Conservation (phyloP, 2,797 vertebrate genomes). For the Tokudaia tokunoshimensis region DNA sequence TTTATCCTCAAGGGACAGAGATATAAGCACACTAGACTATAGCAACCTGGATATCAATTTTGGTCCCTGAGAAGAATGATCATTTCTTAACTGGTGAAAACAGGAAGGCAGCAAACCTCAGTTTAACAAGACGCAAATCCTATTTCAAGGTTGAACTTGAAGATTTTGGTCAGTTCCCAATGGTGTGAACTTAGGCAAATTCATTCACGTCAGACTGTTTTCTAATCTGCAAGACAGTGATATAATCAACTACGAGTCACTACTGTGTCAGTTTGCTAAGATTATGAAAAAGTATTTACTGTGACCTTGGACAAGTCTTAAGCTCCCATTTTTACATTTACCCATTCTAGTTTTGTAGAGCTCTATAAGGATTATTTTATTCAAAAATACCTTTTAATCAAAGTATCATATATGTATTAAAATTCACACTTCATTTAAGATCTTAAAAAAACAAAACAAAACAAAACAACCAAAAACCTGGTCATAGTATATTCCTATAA, state of each 20-base stretch:
- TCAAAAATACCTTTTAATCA: constrained; percentile 31
- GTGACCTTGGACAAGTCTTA: not conserved
- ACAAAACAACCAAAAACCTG: not conserved
- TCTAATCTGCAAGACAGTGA: not conserved
- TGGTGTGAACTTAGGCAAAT: not conserved
- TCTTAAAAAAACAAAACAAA: not conserved
- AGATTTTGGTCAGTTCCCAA: not conserved
- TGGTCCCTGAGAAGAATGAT: not conserved
- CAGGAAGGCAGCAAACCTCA: not conserved
- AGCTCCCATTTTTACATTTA: constrained; percentile 20
- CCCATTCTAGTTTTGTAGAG: constrained; percentile 5
- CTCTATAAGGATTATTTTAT: not conserved
- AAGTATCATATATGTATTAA: not conserved
- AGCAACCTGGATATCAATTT: not conserved
- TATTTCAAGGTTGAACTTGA: constrained; percentile 31
- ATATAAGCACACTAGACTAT: not conserved
- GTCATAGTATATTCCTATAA: not conserved
- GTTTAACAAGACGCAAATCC: not conserved
- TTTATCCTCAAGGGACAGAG: not conserved
- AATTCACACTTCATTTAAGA: constrained; percentile 42
- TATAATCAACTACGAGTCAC: not conserved
- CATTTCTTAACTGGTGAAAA: constrained; percentile 22
- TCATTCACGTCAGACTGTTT: not conserved
- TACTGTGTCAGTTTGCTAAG: not conserved
- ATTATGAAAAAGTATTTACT: not conserved